phyloP scores from a whole-genome alignment of 2,113 vertebrate genomes.

The Heloderma charlesbogerti region DNA sequence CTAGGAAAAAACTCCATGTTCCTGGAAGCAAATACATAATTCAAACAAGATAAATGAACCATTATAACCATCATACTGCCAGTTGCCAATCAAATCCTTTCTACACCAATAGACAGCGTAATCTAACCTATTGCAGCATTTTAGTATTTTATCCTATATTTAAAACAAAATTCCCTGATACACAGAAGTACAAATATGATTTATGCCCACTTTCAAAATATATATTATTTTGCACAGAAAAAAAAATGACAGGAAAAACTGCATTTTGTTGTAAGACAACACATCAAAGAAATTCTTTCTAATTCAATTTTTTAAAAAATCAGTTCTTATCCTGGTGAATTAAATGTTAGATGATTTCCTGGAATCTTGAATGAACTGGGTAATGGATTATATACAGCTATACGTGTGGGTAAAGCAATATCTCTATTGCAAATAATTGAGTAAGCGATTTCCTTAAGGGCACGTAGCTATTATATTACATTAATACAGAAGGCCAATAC shows the following conservation, averaged over 20 bases:
- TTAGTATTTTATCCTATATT: neutral
- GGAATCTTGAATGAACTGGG: neutral
- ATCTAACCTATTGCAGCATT: neutral
- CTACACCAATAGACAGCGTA: neutral
- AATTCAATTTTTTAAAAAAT: neutral
- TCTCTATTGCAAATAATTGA: constrained; percentile 7
- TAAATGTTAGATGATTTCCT: constrained; percentile 26
- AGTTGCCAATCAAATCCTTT: constrained; percentile 40
- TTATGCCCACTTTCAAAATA: neutral
- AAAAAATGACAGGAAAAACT: neutral
- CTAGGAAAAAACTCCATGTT: neutral
- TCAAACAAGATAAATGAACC: accelerated
- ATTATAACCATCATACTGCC: neutral
- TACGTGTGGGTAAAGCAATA: constrained; percentile 24
- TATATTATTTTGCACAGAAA: neutral
- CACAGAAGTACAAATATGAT: neutral
- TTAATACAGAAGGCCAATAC: neutral
- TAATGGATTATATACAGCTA: constrained; percentile 1
- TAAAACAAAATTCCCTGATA: neutral
- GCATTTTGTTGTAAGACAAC: neutral
- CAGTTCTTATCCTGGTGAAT: neutral
- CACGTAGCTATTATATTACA: neutral
- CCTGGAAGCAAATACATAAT: constrained; percentile 28
- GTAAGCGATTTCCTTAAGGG: neutral
- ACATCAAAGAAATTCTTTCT: accelerated